Evolutionary conservation across 2,888 invertebrate species (phyloP).

Genomic region (Caenorhabditis sp.): DNA sequence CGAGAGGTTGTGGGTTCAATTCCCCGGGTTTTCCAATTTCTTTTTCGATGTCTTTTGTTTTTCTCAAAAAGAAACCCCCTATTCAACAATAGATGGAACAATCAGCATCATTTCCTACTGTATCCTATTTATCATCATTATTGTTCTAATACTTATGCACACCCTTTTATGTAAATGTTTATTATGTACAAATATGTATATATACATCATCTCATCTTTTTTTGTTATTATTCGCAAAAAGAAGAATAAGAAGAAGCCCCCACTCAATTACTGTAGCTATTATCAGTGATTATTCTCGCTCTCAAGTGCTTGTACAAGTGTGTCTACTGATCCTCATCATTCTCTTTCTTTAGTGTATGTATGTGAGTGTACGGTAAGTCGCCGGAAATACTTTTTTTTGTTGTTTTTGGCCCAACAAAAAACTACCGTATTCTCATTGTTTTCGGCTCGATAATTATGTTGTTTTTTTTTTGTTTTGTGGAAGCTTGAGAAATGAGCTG

Average conservation of each 20-base stretch:
- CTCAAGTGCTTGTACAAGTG: background rate
- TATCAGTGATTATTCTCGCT: background rate
- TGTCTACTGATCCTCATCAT: background rate
- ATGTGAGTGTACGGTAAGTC: background rate
- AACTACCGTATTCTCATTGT: background rate
- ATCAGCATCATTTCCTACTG: background rate
- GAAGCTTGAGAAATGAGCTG: background rate
- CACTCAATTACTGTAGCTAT: background rate
- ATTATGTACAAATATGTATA: background rate
- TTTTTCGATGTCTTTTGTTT: too few species aligned
- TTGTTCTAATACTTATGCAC: background rate
- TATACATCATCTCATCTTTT: background rate
- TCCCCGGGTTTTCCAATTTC: too few species aligned
- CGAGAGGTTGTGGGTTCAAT: too few species aligned
- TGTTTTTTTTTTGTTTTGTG: background rate
- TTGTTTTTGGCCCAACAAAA: too few species aligned
- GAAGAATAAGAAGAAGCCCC: background rate
- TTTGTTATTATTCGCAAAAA: background rate
- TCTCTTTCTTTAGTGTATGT: too few species aligned
- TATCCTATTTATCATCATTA: background rate
- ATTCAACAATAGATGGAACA: background rate
- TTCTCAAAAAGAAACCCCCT: too few species aligned
- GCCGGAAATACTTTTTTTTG: background rate
- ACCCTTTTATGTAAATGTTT: conserved; percentile 1
- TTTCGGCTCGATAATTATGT: too few species aligned